Evolutionary conservation across 2,888 invertebrate species (phyloP).

Genomic region (Hypomecis atomaria): DNA sequence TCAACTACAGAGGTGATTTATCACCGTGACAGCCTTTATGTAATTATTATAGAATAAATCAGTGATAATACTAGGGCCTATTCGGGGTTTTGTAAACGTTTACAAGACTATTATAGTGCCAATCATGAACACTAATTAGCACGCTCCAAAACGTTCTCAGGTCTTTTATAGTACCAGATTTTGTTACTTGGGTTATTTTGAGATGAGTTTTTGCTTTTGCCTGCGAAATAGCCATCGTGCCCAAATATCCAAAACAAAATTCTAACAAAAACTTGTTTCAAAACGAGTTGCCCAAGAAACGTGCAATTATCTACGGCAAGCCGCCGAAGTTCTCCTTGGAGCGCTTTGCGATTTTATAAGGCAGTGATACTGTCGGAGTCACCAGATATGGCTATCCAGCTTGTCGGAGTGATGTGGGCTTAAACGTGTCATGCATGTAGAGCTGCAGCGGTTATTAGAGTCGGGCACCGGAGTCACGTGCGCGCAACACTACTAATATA

Average conservation of each 20-base stretch:
- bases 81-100: too few species aligned
- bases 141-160: too few species aligned
- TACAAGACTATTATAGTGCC: too few species aligned
- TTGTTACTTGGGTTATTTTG: too few species aligned
- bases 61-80: too few species aligned
- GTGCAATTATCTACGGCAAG: constrained; percentile 40
- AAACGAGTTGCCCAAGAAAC: constrained; percentile 38
- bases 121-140: too few species aligned
- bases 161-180: too few species aligned
- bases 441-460: constrained; percentile 35
- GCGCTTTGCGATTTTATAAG: constrained; percentile 30
- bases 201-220: constrained; percentile 12
- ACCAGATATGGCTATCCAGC: constrained; percentile 59
- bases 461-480: constrained; percentile 62
- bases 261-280: constrained; percentile 35
- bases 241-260: constrained; percentile 28
- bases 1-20: too few species aligned
- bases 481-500: constrained; percentile 45
- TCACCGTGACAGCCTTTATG: too few species aligned
- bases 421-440: constrained; percentile 65
- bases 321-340: constrained; percentile 33
- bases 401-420: constrained; percentile 56
- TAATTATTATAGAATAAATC: too few species aligned
- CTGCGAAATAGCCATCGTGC: constrained; percentile 5
- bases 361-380: constrained; percentile 37